phyloP scores from a whole-genome alignment of 2,113 vertebrate species.

The Etheostoma spectabile region DNA sequence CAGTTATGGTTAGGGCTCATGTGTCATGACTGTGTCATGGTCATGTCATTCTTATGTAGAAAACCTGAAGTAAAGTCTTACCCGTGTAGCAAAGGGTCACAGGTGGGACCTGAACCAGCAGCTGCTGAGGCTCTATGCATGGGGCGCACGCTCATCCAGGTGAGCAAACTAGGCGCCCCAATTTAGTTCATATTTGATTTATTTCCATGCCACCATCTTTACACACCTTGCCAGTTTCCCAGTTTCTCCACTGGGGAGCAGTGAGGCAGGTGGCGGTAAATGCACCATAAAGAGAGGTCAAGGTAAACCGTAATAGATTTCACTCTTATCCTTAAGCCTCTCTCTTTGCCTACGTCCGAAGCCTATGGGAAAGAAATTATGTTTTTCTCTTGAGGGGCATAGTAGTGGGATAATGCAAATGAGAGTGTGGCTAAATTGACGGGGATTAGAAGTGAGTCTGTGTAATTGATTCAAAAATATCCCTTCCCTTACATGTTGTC shows the following conservation, averaged over 20 bases:
- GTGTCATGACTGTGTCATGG: no score
- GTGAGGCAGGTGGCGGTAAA: conserved; percentile 47
- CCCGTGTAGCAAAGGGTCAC: no score
- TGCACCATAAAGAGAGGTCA: conserved; percentile 47
- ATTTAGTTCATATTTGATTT: not conserved
- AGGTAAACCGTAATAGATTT: conserved; percentile 62
- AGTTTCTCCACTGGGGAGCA: not conserved
- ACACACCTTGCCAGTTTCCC: conserved; percentile 17
- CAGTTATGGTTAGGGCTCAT: no score
- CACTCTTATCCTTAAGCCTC: conserved; percentile 38
- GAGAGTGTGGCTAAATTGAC: conserved; percentile 67
- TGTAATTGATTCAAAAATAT: conserved; percentile 75
- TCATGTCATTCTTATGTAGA: no score
- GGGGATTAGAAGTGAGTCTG: conserved; percentile 68
- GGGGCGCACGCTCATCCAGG: no score
- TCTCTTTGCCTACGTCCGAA: conserved; percentile 53
- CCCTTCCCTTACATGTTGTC: conserved; percentile 32
- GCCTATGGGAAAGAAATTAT: conserved; percentile 19
- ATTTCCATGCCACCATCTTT: not conserved
- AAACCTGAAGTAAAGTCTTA: no score
- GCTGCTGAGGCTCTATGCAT: no score
- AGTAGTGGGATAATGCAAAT: conserved; percentile 75
- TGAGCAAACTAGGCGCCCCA: no score
- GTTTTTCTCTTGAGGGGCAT: conserved; percentile 45
- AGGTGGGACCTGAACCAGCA: no score